Base-by-base conservation (phyloP, 1,140 invertebrate species). In the Tetraneura akinire region DNA sequence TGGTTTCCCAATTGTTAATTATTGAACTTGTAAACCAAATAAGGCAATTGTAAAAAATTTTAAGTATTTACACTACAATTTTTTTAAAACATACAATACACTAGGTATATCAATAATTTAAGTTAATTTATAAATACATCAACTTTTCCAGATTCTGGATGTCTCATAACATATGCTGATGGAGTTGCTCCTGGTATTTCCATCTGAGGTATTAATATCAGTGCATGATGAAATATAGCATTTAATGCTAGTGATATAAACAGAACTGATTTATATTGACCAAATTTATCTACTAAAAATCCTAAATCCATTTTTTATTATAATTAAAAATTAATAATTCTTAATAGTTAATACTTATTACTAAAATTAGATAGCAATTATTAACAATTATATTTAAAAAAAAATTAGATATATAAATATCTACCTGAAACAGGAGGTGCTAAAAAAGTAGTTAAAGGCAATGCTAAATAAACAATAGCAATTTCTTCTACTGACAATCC, bases 401-500 rank as follows among this genome's bases (percentile, higher is more conserved):
- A 4, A 21, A 13, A 11, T 60, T 60, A 8, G n/a, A 1, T 60
- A 60, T n/a, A 66, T 37, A 60, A 21, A 14, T 87, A 91, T 91
- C 91, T 87, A 91, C 91, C 91, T 87, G 92, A 92, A 68, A 93
- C 87, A 26, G 92, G 92, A 23, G 92, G 92, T 83, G 92, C 92
- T 57, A 94, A 84, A 84, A 94, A 92, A 1, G 92, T 92, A 2
- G 92, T 92, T 66, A 94, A 91, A 14, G 93, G 93, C 82, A 95
- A 87, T 14, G 93, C 90, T 82, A 93, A 88, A 86, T 94, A 95
- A 82, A 95, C 92, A 83, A 94, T 90, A 57, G 92, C 92, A 81
- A 94, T 93, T 87, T 96, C 92, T 83, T 92, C 91, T 78, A 94
- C 90, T 26, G 92, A 92, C 26, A 96, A 87, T 80, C 93, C 94